Conservation (phyloP, 2,113 vertebrate genomes). For the Carlito syrichta region DNA sequence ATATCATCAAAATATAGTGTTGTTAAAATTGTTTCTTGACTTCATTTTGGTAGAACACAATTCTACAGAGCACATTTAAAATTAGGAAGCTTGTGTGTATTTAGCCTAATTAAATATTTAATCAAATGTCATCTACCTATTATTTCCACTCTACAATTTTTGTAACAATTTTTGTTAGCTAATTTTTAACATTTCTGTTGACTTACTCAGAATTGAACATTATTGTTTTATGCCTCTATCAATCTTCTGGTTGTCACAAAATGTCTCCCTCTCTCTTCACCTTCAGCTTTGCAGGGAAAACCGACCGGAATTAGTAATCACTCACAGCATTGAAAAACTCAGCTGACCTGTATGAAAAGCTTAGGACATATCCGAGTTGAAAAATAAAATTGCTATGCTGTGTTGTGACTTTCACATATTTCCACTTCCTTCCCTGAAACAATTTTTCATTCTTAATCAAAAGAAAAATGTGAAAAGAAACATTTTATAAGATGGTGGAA, state of each 20-base stretch:
- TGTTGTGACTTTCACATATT: constrained; percentile 50
- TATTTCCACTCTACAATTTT: constrained; percentile 41
- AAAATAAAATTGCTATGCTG: constrained; percentile 32
- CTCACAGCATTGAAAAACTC: neutral
- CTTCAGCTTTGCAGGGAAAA: neutral
- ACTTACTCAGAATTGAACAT: constrained; percentile 38
- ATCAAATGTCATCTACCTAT: constrained; percentile 45
- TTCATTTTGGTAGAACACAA: constrained; percentile 39
- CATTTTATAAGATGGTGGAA: constrained; percentile 28
- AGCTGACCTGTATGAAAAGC: constrained; percentile 32
- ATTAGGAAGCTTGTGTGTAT: constrained; percentile 38
- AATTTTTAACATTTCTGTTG: constrained; percentile 65
- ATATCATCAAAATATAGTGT: constrained; percentile 32
- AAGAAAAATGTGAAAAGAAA: constrained; percentile 48
- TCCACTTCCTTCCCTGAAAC: neutral
- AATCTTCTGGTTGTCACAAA: neutral
- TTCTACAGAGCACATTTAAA: constrained; percentile 47
- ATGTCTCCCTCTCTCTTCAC: neutral
- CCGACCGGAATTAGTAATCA: neutral
- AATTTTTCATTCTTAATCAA: constrained; percentile 52
- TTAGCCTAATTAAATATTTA: constrained; percentile 74
- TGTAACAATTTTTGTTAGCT: too few species aligned
- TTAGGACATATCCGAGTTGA: neutral
- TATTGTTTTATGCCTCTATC: constrained; percentile 42
- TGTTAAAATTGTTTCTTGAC: neutral